These are phyloP conservation scores for Anarhynchus alexandrinus DNA, from an alignment of 2,113 vertebrate species.

Conservation along the genomic window DNA sequence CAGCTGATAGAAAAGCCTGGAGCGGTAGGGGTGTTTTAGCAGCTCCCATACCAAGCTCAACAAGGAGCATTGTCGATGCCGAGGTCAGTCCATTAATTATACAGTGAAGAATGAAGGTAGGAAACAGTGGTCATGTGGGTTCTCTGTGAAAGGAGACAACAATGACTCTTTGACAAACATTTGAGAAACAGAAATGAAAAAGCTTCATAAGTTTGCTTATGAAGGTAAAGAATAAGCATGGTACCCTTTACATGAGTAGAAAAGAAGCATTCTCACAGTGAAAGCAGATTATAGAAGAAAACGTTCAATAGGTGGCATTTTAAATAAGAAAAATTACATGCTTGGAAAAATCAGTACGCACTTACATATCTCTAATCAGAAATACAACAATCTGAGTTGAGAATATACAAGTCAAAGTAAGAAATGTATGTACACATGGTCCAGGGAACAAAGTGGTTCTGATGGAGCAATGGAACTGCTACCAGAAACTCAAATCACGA, in stretches of 20 bases:
- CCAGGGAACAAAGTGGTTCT: accelerated
- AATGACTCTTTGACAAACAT: neutral
- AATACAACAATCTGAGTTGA: neutral
- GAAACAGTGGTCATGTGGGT: neutral
- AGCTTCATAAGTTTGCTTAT: neutral
- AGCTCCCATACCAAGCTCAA: neutral
- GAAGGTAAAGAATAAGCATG: neutral
- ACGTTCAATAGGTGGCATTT: neutral
- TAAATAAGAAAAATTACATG: neutral
- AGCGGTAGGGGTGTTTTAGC: neutral
- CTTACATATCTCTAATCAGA: neutral
- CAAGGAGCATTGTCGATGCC: neutral
- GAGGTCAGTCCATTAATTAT: neutral
- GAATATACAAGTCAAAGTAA: neutral
- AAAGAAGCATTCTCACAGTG: neutral
- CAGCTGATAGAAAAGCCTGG: conserved; percentile 2
- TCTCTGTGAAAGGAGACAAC: neutral
- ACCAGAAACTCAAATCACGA: neutral
- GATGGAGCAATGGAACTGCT: neutral
- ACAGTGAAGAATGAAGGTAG: neutral
- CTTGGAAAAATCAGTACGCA: neutral
- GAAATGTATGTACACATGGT: neutral
- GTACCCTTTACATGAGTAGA: neutral
- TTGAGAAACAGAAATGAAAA: neutral
- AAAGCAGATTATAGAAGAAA: neutral